These are phyloP conservation scores for Odontomyia ornata DNA, from an alignment of 2,888 invertebrate species.

Conservation along the genomic window DNA sequence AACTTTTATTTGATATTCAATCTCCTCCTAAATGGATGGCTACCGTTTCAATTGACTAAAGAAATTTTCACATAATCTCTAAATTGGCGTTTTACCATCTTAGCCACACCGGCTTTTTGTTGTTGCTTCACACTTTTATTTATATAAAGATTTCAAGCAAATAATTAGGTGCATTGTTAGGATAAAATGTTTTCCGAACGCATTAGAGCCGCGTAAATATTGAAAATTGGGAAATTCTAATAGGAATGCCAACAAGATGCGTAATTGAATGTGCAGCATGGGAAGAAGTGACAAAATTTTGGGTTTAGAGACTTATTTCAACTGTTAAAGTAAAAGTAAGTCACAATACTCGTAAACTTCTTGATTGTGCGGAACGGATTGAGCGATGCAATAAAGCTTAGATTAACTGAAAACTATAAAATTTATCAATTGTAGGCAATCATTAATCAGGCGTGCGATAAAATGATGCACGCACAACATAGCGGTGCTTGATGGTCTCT, in stretches of 20 bases:
- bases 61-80: constrained; percentile 20
- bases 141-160: constrained; percentile 5
- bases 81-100: constrained; percentile 8
- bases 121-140: constrained; percentile 15
- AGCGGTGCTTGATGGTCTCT: no score
- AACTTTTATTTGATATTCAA: background rate
- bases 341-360: no score
- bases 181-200: constrained; percentile 5
- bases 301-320: background rate
- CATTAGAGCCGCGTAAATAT: background rate
- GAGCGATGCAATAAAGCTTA: no score
- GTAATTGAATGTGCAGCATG: background rate
- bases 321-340: no score
- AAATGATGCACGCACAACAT: no score
- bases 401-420: no score
- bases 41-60: constrained; percentile 24
- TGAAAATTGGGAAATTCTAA: background rate
- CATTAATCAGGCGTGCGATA: no score
- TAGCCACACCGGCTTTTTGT: background rate
- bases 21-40: background rate
- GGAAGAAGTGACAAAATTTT: background rate
- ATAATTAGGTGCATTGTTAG: constrained; percentile 12
- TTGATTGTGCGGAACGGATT: no score
- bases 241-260: background rate
- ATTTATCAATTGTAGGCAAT: no score